Conservation (phyloP, 2,797 vertebrate genomes). For the Dromococcyx pavoninus region DNA sequence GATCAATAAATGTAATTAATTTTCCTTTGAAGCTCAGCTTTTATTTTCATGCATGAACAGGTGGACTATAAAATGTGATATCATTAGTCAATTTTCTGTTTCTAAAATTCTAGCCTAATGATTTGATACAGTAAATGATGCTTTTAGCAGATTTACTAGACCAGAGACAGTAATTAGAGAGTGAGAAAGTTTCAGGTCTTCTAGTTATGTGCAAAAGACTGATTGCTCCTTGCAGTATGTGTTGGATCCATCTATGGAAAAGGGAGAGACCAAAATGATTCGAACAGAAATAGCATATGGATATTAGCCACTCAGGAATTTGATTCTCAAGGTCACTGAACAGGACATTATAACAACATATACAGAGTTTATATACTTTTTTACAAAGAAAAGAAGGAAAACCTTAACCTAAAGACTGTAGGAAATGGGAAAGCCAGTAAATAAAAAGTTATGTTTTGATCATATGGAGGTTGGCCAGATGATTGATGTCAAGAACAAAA, state of each 20-base stretch:
- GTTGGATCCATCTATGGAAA: background rate
- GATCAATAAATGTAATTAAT: background rate
- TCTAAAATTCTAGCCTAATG: background rate
- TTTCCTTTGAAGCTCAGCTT: background rate
- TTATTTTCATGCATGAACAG: background rate
- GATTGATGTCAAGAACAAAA: background rate
- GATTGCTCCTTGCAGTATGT: background rate
- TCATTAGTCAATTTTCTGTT: background rate
- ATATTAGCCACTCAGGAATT: background rate
- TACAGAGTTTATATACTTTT: background rate
- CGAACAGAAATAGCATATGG: background rate
- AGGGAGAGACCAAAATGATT: background rate
- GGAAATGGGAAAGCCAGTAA: background rate
- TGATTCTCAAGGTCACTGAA: background rate
- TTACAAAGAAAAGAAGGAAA: background rate
- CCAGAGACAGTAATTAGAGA: background rate
- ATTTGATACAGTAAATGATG: background rate
- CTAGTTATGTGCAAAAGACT: background rate
- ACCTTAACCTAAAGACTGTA: background rate
- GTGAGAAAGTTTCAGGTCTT: background rate
- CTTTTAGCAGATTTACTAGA: background rate
- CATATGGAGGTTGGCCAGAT: background rate
- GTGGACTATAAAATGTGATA: background rate
- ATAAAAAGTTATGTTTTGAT: background rate
- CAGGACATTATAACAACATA: background rate